These are phyloP conservation scores for Drosophila saltans DNA, from an alignment of 1,140 invertebrate genomes.

Conservation along the genomic window DNA sequence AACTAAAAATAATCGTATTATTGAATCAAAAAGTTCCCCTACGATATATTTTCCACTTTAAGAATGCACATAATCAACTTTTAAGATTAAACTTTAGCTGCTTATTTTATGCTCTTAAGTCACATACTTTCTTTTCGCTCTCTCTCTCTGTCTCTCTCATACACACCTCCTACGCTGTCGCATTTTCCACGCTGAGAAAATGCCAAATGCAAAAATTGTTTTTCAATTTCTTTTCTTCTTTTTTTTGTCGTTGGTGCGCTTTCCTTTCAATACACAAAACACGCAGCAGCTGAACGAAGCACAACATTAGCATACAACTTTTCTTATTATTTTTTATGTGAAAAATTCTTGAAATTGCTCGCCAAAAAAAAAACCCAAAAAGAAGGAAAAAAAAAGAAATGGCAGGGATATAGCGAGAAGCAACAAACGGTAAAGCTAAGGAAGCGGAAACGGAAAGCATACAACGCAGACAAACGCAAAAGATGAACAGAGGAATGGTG, in stretches of 20 bases:
- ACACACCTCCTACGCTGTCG: not conserved
- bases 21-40: constrained; percentile 1
- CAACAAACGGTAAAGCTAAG: constrained; percentile 75
- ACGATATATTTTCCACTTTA: constrained; percentile 26
- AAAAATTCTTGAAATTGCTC: constrained; percentile 68
- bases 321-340: constrained; percentile 82
- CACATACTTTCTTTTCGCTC: constrained; percentile 44
- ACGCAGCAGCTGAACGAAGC: constrained; percentile 43
- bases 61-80: constrained; percentile 54
- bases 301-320: constrained; percentile 81
- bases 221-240: constrained; percentile 76
- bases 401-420: constrained; percentile 17
- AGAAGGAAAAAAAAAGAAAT: not conserved
- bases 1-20: not conserved
- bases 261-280: constrained; percentile 61
- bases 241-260: constrained; percentile 25
- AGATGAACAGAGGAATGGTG: constrained; percentile 18
- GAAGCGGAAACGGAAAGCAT: constrained; percentile 80
- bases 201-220: constrained; percentile 79
- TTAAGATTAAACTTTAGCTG: constrained; percentile 48
- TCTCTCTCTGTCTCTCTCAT: constrained; percentile 19
- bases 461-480: constrained; percentile 77
- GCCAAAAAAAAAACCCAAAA: constrained; percentile 35
- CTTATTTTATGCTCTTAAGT: constrained; percentile 49
- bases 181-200: constrained; percentile 51